Evolutionary conservation across 2,797 vertebrate species (phyloP).

Genomic region (Gallinago solitaria): DNA sequence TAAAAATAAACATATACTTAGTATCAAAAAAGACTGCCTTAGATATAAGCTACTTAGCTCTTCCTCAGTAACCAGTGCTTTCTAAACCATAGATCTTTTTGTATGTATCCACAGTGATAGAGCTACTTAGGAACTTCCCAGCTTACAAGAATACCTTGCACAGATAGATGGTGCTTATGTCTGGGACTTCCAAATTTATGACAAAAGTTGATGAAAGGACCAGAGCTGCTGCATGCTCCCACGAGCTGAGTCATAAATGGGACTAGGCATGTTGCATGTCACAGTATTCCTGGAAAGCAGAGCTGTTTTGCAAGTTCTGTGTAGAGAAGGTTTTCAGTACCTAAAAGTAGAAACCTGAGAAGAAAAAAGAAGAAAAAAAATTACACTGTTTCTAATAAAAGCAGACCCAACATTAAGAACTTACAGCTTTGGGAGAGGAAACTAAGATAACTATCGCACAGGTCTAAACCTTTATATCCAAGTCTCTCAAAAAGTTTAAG

Average conservation of each 20-base stretch:
- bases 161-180: background rate
- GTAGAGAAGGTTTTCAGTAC: background rate
- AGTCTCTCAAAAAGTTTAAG: background rate
- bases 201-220: background rate
- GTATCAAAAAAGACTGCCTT: background rate
- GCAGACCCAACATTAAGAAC: background rate
- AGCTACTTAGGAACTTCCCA: background rate
- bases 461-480: background rate
- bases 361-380: background rate
- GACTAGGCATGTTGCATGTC: background rate
- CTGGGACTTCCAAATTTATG: background rate
- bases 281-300: background rate
- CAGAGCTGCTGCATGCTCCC: background rate
- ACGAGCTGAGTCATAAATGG: background rate
- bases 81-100: background rate
- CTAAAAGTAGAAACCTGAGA: background rate
- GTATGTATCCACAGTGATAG: background rate
- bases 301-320: background rate
- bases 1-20: background rate
- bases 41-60: background rate
- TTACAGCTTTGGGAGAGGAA: background rate
- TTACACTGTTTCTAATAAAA: background rate
- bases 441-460: background rate
- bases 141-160: background rate
- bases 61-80: background rate